Conservation (phyloP, 2,113 vertebrate species). For the Chamaea fasciata region DNA sequence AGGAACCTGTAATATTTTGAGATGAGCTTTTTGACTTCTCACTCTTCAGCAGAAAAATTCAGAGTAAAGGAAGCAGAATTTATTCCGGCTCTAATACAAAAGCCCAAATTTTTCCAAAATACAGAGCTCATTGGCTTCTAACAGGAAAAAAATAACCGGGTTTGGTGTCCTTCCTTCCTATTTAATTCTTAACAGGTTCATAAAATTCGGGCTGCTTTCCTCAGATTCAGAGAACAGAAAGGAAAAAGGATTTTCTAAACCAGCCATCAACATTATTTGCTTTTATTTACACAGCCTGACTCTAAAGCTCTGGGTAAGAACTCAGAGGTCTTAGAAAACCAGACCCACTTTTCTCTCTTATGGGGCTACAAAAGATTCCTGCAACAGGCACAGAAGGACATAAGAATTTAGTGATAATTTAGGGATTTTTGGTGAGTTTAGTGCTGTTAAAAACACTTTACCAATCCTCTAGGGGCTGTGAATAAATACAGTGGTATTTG, state of each 20-base stretch:
- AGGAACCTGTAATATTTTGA: neutral
- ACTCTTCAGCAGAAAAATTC: neutral
- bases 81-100: neutral
- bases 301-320: neutral
- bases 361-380: neutral
- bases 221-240: neutral
- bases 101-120: neutral
- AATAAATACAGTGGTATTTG: neutral
- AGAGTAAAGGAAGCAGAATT: neutral
- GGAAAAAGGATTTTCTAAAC: neutral
- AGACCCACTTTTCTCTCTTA: neutral
- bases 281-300: neutral
- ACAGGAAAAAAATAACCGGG: neutral
- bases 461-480: fast-evolving
- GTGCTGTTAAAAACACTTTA: neutral
- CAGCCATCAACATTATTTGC: neutral
- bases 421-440: neutral
- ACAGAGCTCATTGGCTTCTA: neutral
- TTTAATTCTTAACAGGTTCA: neutral
- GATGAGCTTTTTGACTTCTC: neutral
- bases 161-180: neutral
- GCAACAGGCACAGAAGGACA: neutral
- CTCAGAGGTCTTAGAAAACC: neutral
- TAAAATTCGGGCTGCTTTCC: neutral
- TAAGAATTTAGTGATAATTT: fast-evolving